Conservation (phyloP, 64 coral and sea anemone species). For the Dendronephthya gigantea region DNA sequence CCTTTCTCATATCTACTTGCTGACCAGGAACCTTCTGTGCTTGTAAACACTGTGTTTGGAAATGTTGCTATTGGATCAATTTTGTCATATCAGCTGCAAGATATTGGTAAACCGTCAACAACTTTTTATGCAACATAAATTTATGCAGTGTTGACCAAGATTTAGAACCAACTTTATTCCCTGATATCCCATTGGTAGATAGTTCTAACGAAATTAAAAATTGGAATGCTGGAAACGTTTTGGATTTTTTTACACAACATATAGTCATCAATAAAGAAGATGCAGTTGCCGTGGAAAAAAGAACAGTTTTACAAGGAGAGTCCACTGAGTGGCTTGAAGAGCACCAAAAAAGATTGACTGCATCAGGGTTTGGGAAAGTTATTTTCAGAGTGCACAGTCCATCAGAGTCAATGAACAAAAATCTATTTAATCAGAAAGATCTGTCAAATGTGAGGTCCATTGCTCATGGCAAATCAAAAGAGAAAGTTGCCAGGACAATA, state of each 20-base stretch:
- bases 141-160: no score
- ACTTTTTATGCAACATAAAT: no score
- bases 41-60: background rate
- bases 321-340: background rate
- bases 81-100: background rate
- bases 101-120: background rate
- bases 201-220: background rate
- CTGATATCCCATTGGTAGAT: background rate
- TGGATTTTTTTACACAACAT: background rate
- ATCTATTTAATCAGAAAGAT: slow-evolving; percentile 33
- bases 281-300: background rate
- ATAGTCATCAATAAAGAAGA: background rate
- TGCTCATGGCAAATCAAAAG: slow-evolving; percentile 46
- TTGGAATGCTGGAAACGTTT: background rate
- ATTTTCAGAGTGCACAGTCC: background rate
- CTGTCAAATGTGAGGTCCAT: slow-evolving; percentile 42
- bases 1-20: background rate
- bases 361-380: slow-evolving; percentile 35
- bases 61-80: background rate
- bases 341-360: background rate
- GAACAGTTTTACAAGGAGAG: background rate
- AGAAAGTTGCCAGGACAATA: slow-evolving; percentile 31
- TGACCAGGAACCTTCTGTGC: background rate
- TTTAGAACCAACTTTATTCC: no score
- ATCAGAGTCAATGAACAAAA: slow-evolving; percentile 34